Percentiles rank a stretch among this genome's conserved stretches.
These are phyloP conservation scores for Bombus difficillimus DNA, from an alignment of 1,140 invertebrate species.

Conservation along the genomic window DNA sequence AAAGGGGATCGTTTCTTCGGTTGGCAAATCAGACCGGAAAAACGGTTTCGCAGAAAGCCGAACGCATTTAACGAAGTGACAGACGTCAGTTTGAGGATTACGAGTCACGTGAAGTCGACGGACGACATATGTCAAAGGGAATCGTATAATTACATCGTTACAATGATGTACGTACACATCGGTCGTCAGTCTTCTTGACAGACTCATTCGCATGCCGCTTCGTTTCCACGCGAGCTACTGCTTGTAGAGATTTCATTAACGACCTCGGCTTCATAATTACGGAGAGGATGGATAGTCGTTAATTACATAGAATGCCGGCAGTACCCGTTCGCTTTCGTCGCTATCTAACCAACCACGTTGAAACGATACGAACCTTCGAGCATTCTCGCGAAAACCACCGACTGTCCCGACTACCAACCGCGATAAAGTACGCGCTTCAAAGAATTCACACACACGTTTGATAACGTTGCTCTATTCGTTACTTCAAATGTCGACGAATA, in stretches of 20 bases:
- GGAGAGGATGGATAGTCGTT: slow-evolving; percentile 44
- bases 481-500: too few species aligned
- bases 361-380: slow-evolving; percentile 14
- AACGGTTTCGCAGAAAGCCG: neutral
- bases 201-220: slow-evolving; percentile 35
- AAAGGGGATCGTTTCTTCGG: neutral
- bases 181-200: slow-evolving; percentile 50
- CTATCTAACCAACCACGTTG: slow-evolving; percentile 9
- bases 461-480: too few species aligned
- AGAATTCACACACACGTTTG: too few species aligned
- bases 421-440: neutral
- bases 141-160: slow-evolving; percentile 48
- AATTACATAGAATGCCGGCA: slow-evolving; percentile 47
- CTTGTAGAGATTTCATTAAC: slow-evolving; percentile 57
- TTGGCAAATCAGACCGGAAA: neutral
- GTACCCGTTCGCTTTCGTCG: slow-evolving; percentile 31
- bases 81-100: too few species aligned
- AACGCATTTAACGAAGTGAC: neutral
- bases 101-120: neutral
- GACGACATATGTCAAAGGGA: slow-evolving; percentile 25
- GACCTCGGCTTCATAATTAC: slow-evolving; percentile 26
- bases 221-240: slow-evolving; percentile 27
- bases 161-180: slow-evolving; percentile 38
- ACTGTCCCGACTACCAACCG: neutral
- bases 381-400: neutral